A percentile compares a stretch with the other conserved stretches of the same genome.
Evolutionary conservation across 37 sponge, comb jelly and placozoan species (phyloP).

Genomic region (Amphimedon queenslandica): DNA sequence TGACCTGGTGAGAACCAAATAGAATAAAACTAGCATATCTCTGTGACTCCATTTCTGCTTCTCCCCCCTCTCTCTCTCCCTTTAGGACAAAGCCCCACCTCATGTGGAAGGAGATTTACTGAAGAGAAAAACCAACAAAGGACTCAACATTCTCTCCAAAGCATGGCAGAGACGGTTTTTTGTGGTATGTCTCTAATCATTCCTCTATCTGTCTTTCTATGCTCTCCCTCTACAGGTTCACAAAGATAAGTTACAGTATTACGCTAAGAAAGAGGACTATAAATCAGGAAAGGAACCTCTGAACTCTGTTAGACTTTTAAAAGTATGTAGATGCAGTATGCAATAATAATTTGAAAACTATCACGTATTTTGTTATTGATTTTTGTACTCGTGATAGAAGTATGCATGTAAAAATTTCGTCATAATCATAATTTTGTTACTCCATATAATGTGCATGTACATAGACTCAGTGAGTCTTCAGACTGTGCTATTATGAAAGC

Average conservation of each 20-base stretch:
- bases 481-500: no score
- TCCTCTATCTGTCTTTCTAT: neutral
- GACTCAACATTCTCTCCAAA: constrained; percentile 15
- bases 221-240: constrained; percentile 26
- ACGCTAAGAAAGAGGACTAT: constrained; percentile 54
- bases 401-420: no score
- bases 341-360: no score
- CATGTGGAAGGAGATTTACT: constrained; percentile 74
- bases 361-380: no score
- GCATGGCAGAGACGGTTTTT: constrained; percentile 72
- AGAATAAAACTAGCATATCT: no score
- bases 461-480: no score
- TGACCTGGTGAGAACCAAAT: no score
- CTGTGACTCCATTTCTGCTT: no score
- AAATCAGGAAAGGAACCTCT: constrained; percentile 47
- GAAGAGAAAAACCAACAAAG: constrained; percentile 37
- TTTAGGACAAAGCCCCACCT: constrained; percentile 77
- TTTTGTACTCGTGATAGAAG: no score
- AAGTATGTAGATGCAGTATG: constrained; percentile 17
- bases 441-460: no score
- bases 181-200: constrained; percentile 32
- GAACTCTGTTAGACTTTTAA: constrained; percentile 32
- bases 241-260: constrained; percentile 61
- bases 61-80: no score
- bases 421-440: no score